Conservation (phyloP, 2,797 vertebrate genomes). For the Micrastur ruficollis region DNA sequence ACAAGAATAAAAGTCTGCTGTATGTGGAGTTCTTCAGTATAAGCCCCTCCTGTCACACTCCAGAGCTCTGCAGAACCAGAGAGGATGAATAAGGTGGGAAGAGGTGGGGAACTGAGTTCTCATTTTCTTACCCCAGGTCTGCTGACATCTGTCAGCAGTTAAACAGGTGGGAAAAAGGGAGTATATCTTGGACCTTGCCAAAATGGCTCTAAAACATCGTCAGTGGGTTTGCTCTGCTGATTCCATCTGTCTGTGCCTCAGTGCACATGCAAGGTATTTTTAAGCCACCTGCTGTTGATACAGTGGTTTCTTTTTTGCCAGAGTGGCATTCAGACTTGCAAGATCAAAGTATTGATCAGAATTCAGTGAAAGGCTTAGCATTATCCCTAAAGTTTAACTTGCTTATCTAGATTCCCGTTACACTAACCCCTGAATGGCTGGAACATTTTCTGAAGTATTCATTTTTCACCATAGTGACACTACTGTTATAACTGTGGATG, state of each 20-base stretch:
- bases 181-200: not conserved
- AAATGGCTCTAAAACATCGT: constrained; percentile 22
- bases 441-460: not conserved
- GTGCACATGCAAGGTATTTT: constrained; percentile 8
- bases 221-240: constrained; percentile 1
- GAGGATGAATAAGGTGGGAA: not conserved
- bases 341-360: constrained; percentile 3
- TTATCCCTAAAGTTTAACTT: not conserved
- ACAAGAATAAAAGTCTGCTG: not conserved
- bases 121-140: not conserved
- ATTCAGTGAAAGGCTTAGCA: not conserved
- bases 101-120: not conserved
- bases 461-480: not conserved
- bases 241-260: constrained; percentile 50
- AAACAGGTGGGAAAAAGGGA: constrained; percentile 24
- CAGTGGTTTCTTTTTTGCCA: not conserved
- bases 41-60: not conserved
- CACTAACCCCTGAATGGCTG: not conserved
- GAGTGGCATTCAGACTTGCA: not conserved
- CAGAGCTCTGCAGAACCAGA: not conserved
- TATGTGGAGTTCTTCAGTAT: not conserved
- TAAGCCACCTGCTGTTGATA: constrained; percentile 25
- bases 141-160: constrained; percentile 44
- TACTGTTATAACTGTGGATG: not conserved
- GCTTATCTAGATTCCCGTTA: not conserved